Evolutionary conservation across 2,113 vertebrate species (phyloP).

Genomic region (Rhinolophus sinicus): DNA sequence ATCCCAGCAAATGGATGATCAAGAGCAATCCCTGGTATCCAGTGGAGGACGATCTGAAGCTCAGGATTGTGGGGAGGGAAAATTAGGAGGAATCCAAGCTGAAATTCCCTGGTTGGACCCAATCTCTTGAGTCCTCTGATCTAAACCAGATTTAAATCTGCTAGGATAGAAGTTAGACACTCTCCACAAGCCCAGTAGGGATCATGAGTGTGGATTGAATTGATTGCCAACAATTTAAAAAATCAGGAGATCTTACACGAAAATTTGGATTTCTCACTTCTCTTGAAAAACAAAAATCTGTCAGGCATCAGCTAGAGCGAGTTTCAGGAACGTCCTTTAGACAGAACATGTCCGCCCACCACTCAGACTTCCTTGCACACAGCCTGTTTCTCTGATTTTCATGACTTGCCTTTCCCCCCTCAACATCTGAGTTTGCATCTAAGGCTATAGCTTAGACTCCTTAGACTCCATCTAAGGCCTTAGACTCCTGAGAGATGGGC

Average conservation of each 20-base stretch:
- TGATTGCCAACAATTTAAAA: neutral
- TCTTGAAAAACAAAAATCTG: neutral
- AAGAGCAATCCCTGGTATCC: neutral
- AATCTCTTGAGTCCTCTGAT: neutral
- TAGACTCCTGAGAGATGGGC: neutral
- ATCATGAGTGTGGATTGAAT: neutral
- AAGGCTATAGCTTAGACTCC: no score
- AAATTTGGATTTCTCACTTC: neutral
- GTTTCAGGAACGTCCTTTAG: neutral
- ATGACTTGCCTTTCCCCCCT: neutral
- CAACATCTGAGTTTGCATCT: neutral
- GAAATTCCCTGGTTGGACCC: neutral
- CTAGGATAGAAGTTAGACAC: neutral
- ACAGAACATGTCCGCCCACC: rapidly evolving
- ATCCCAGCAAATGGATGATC: neutral
- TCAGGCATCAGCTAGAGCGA: neutral
- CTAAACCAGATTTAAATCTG: neutral
- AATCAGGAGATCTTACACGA: neutral
- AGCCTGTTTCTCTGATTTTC: neutral
- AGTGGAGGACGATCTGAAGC: neutral
- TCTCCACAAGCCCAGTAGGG: neutral
- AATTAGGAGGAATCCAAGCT: neutral
- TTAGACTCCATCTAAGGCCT: no score
- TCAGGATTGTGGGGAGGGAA: neutral
- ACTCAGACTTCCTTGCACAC: neutral